These are phyloP conservation scores for Smittia sp. DNA, from an alignment of 2,888 invertebrate genomes.

Conservation along the genomic window DNA sequence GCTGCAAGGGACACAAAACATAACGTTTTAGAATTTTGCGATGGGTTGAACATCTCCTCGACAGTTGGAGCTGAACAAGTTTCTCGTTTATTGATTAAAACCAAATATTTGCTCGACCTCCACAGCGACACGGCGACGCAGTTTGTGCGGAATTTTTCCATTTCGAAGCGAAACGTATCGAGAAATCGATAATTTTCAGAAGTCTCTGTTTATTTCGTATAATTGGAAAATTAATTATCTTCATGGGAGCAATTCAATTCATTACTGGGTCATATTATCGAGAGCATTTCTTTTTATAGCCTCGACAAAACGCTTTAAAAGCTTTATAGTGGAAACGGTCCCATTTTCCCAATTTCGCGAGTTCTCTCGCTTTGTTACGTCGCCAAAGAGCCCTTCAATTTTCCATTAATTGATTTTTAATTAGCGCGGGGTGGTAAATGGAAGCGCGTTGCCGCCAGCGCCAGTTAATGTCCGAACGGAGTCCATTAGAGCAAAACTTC, in stretches of 20 bases:
- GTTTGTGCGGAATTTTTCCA: too few relatives aligned
- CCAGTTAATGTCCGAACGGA: neutral
- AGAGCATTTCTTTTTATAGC: neutral
- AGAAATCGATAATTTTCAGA: too few relatives aligned
- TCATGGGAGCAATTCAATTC: neutral
- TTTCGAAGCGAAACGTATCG: too few relatives aligned
- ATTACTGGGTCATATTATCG: neutral
- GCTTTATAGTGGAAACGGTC: neutral
- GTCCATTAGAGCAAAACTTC: neutral
- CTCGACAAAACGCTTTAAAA: neutral
- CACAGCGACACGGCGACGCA: too few relatives aligned
- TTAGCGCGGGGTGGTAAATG: neutral
- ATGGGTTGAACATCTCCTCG: neutral
- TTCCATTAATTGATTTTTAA: slow-evolving; percentile 17
- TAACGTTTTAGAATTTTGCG: neutral
- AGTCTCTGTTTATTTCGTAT: too few relatives aligned
- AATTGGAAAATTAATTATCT: neutral
- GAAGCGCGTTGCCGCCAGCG: neutral
- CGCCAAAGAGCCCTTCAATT: neutral
- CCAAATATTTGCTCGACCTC: too few relatives aligned
- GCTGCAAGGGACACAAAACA: slow-evolving; percentile 20
- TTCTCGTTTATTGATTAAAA: too few relatives aligned
- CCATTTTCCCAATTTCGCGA: neutral
- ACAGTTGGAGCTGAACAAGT: too few relatives aligned
- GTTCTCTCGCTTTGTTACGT: neutral